Conservation (phyloP, 2,888 invertebrate species). For the Thereva unica region DNA sequence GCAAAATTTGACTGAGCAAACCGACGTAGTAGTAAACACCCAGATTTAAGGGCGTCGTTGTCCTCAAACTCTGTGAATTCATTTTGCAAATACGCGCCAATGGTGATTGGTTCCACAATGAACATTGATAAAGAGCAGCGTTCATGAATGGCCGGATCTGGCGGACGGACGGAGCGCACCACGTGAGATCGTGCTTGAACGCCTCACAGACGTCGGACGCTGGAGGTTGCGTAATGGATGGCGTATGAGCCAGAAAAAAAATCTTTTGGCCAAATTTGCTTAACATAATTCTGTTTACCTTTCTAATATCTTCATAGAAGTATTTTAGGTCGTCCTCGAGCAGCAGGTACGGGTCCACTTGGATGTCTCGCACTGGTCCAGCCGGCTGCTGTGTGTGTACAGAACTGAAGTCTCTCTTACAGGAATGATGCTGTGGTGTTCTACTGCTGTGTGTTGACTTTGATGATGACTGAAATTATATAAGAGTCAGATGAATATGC, state of each 20-base stretch:
- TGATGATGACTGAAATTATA: slow-evolving; percentile 35
- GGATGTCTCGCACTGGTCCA: slow-evolving; percentile 77
- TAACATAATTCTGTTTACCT: slow-evolving; percentile 62
- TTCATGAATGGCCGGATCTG: slow-evolving; percentile 16
- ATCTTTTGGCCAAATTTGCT: slow-evolving; percentile 13
- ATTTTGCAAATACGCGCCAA: slow-evolving; percentile 1
- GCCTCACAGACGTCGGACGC: too few species aligned
- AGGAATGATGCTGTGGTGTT: slow-evolving; percentile 35
- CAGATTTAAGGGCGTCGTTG: slow-evolving; percentile 25
- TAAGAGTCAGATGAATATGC: neutral
- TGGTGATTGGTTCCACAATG: too few species aligned
- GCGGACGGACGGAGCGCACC: neutral
- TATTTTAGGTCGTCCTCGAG: slow-evolving; percentile 85
- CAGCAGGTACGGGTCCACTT: slow-evolving; percentile 84
- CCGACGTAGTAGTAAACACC: slow-evolving; percentile 8
- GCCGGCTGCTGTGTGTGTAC: slow-evolving; percentile 77
- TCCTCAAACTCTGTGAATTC: slow-evolving; percentile 29
- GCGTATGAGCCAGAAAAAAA: neutral
- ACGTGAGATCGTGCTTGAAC: too few species aligned
- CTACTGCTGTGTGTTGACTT: slow-evolving; percentile 22
- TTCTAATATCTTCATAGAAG: slow-evolving; percentile 83
- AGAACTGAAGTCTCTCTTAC: slow-evolving; percentile 66
- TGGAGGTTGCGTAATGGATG: neutral
- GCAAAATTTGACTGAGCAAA: neutral
- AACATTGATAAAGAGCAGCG: slow-evolving; percentile 13